Base-by-base conservation (phyloP, 2,888 invertebrate genomes). In the Drepanosiphum platanoidis region DNA sequence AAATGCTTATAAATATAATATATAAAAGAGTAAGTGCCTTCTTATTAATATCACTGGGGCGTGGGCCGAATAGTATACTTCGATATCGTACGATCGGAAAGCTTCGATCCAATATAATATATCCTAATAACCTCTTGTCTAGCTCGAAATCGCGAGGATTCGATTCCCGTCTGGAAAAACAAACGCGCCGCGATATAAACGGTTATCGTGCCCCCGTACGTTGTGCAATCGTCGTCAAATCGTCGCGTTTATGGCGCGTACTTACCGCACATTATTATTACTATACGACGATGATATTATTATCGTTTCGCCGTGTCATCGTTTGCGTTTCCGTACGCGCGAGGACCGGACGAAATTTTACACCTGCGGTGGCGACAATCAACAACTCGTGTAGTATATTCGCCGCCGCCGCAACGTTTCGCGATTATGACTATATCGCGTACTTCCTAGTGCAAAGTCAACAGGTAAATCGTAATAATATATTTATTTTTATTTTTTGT, bases 261-360 rank as follows among this genome's bases (percentile, higher is more conserved):
- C n/a, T n/a, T n/a, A n/a, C n/a, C n/a, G n/a, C n/a, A n/a, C n/a
- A n/a, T n/a, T n/a, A n/a, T n/a, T n/a, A n/a, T n/a, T n/a, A n/a
- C n/a, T n/a, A n/a, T n/a, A n/a, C n/a, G n/a, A n/a, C 36, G 13
- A 18, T n/a, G 18, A 22, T n/a, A n/a, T n/a, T n/a, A n/a, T 79
- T 61, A 11, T 46, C n/a, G n/a, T 74, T 75, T 64, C 66, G 75
- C 83, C 36, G 66, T 27, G 75, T 83, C 80, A 81, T 81, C 80
- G 61, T 77, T 68, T 52, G 52, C 70, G n/a, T 70, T 80, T 80
- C 80, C 80, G 39, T 18, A 32, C 39, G 30, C n/a, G 81, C 1
- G 36, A 39, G 72, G 39, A 61, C 74, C 74, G 34, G 83, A 75
- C 75, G 83, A 83, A 83, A 83, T 75, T 34, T 15, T 75, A 83